These are phyloP conservation scores for Microcebus lehilahytsara DNA, from an alignment of 2,113 vertebrate species.

Conservation along the genomic window DNA sequence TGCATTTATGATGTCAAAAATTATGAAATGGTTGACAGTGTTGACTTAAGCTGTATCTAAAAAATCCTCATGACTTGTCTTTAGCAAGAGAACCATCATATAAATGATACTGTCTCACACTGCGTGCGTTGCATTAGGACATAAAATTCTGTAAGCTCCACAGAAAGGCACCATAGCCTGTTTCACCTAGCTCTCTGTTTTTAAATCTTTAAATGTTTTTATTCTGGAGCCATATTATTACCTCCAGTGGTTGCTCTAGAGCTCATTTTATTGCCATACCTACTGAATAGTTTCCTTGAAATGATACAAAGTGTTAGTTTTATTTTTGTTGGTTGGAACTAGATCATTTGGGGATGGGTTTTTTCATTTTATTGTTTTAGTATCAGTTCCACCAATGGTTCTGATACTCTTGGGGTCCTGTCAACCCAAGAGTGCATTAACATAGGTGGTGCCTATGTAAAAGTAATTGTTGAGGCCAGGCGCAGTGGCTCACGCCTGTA, in stretches of 20 bases:
- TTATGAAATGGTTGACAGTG: background rate
- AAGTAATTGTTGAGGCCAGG: background rate
- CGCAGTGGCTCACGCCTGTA: too few species aligned
- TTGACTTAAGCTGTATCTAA: background rate
- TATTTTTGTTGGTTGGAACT: background rate
- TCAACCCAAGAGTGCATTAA: background rate
- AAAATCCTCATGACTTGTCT: background rate
- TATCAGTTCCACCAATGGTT: background rate
- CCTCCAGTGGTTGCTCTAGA: background rate
- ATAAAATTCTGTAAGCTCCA: background rate
- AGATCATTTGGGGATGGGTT: background rate
- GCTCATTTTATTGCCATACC: background rate
- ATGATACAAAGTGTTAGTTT: background rate
- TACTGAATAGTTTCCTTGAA: background rate
- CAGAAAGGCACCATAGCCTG: background rate
- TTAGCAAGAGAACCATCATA: background rate
- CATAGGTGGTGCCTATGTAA: background rate
- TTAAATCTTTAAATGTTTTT: background rate
- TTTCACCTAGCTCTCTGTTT: background rate
- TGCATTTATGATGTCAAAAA: conserved; percentile 16
- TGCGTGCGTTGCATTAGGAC: background rate
- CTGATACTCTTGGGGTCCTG: background rate
- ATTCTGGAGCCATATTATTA: background rate
- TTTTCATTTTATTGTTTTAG: conserved; percentile 24
- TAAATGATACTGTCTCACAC: background rate